Base-by-base conservation (phyloP, 2,888 invertebrate species). In the Zaprionus obscuricornis region DNA sequence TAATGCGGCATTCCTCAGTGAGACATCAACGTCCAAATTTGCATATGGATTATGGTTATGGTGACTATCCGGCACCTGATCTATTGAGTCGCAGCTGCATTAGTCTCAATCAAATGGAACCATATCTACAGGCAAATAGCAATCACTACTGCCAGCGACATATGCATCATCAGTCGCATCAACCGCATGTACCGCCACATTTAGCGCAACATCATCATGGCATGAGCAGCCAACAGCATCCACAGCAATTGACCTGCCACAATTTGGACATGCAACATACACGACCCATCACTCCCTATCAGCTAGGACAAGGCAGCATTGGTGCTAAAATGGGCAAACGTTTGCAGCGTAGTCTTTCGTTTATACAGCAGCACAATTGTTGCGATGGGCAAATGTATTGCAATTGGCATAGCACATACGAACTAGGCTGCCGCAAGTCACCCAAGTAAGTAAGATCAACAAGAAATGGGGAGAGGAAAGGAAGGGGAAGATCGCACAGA, bases 271-370 rank as follows among this genome's bases (percentile, higher is more conserved):
- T 83, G 62, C 84, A 66, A 31, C 65, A 64, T 57, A 42, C 55
- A 18, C 58, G 37, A n/a, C n/a, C n/a, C n/a, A n/a, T n/a, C 36
- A 42, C 34, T 39, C 87, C 77, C 46, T 88, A 88, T 39, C 77
- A 86, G 26, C 72, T 85, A 24, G 88, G 88, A 13, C 88, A 86
- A 29, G 86, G 87, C 43, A 89, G 88, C 67, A 84, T 88, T 13
- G 88, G 88, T 0, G 84, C 85, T 55, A 81, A 88, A 10, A 87
- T 88, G 74, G 89, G 89, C 39, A 87, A 88, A n/a, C 88, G 88
- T 0, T 52, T 90, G 36, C 90, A 90, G 60, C 88, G 90, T 17
- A 90, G 90, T 62, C 84, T 90, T 33, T 90, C 90, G 29, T 90
- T 90, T 60, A 89, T 89, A 47, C 88, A 90, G 75, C 85, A 89